These are phyloP conservation scores for Chunga burmeisteri DNA, from an alignment of 2,113 vertebrate species.

Conservation along the genomic window DNA sequence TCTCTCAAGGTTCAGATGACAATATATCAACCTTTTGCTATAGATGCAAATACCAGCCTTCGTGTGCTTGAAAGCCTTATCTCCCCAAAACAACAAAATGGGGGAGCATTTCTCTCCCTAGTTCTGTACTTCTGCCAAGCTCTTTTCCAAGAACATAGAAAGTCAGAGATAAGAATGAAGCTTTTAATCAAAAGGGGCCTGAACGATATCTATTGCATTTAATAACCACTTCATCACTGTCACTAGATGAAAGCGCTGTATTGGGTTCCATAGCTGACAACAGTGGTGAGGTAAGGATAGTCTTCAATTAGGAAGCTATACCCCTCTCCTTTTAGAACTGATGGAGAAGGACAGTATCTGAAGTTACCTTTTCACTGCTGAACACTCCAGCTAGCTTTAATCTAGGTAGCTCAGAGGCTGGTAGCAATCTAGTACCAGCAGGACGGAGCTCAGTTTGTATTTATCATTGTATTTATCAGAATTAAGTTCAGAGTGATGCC, in stretches of 20 bases:
- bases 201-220: conserved; percentile 48
- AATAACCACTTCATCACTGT: conserved; percentile 51
- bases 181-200: conserved; percentile 29
- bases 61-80: not conserved
- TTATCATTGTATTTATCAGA: not conserved
- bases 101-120: not conserved
- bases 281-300: not conserved
- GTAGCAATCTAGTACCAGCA: not conserved
- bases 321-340: not conserved
- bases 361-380: not conserved
- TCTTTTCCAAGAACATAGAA: not conserved
- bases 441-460: not conserved
- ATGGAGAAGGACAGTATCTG: not conserved
- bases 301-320: not conserved
- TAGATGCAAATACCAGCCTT: not conserved
- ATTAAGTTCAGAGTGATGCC: not conserved
- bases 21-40: not conserved
- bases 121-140: not conserved
- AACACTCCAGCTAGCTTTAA: not conserved
- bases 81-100: not conserved
- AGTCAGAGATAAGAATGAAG: conserved; percentile 4
- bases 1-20: not conserved
- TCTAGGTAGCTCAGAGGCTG: not conserved
- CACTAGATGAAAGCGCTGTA: not conserved
- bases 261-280: not conserved